A percentile compares a stretch with the other conserved stretches of the same genome.
Conservation (phyloP, 1,140 invertebrate species). For the Aphidius ervi region DNA sequence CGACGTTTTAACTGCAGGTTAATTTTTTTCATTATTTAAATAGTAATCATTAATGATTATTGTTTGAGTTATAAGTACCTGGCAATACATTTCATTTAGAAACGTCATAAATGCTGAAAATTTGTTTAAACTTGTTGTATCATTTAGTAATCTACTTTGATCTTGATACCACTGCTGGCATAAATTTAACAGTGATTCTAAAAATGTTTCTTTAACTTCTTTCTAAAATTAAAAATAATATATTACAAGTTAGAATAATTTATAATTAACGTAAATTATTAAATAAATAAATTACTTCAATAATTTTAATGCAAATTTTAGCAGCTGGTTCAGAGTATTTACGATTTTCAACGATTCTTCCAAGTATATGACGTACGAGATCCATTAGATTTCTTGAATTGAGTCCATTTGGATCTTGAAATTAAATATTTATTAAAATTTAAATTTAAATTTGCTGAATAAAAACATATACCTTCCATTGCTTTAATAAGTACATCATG, state of each 20-base stretch:
- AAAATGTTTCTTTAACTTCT: slow-evolving; percentile 80
- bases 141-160: slow-evolving; percentile 61
- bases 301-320: slow-evolving; percentile 76
- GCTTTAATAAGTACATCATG: slow-evolving; percentile 68
- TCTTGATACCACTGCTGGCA: slow-evolving; percentile 89
- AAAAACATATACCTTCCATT: slow-evolving; percentile 56
- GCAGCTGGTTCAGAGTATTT: slow-evolving; percentile 75
- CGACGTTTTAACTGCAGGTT: slow-evolving; percentile 63
- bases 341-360: slow-evolving; percentile 72
- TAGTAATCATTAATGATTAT: too few relatives aligned
- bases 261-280: neutral
- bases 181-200: slow-evolving; percentile 82
- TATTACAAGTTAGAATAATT: slow-evolving; percentile 15
- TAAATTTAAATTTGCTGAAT: neutral
- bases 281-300: slow-evolving; percentile 56
- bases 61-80: slow-evolving; percentile 45
- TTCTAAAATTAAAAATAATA: slow-evolving; percentile 50
- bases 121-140: slow-evolving; percentile 38
- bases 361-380: slow-evolving; percentile 74
- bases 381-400: slow-evolving; percentile 78
- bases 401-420: slow-evolving; percentile 71
- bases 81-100: slow-evolving; percentile 83
- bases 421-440: neutral
- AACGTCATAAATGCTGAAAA: slow-evolving; percentile 79
- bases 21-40: too few relatives aligned